These are phyloP conservation scores for Brachyhypopomus gauderio DNA, from an alignment of 2,113 vertebrate genomes.

Conservation along the genomic window DNA sequence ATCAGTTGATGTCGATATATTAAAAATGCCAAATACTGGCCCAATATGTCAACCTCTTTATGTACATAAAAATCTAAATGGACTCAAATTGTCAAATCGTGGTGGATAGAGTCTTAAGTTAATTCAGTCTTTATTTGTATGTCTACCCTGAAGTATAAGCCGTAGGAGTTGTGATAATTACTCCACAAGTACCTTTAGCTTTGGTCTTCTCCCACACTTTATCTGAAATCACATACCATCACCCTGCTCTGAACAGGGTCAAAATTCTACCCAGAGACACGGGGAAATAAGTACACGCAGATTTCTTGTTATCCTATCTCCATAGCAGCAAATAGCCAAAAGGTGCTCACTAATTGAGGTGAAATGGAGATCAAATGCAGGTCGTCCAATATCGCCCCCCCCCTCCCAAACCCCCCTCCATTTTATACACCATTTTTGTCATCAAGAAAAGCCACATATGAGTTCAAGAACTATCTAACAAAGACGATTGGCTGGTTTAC, in stretches of 20 bases:
- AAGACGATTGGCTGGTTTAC: constrained; percentile 36
- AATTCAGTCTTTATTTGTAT: neutral
- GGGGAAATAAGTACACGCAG: constrained; percentile 20
- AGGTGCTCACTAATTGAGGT: constrained; percentile 48
- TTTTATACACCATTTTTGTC: constrained; percentile 17
- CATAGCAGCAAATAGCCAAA: constrained; percentile 42
- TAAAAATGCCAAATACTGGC: no score
- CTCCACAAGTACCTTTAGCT: neutral
- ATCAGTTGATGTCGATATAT: no score
- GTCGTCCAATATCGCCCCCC: constrained; percentile 16
- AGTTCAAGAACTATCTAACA: constrained; percentile 44
- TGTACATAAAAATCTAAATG: no score
- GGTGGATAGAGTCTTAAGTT: neutral
- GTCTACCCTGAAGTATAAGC: neutral
- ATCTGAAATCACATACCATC: constrained; percentile 23
- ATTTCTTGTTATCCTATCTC: constrained; percentile 44
- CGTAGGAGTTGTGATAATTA: neutral
- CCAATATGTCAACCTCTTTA: no score
- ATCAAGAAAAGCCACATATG: neutral
- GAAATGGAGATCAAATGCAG: constrained; percentile 46
- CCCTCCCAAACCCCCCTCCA: neutral
- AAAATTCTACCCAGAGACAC: neutral
- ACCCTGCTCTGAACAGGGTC: constrained; percentile 31
- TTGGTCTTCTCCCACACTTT: neutral
- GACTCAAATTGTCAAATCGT: no score